Base-by-base conservation (phyloP, 2,797 vertebrate species). In the Atherinosoma microstoma region DNA sequence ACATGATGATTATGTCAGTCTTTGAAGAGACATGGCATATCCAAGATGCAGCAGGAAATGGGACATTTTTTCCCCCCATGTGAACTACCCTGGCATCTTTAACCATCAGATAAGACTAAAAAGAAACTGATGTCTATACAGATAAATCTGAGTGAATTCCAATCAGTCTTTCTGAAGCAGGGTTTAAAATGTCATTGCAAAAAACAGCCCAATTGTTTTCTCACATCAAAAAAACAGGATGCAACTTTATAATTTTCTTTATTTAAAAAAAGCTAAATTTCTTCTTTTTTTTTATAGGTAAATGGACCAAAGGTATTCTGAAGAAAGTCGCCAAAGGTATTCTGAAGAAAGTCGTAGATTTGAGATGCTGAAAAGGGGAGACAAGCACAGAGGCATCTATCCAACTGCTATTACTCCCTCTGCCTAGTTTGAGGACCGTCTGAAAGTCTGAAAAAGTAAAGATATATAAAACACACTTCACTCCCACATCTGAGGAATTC, bases 401-500 rank as follows among this genome's bases (percentile, higher is more conserved):
- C 67, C 71, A 84, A 84, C 83, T 77, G 40, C 84, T 83, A 76
- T 66, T 65, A 64, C 59, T 34, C 38, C 66, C 61, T 75, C 73
- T 57, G 57, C 74, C 76, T 40, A 29, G 40, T 29, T 42, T 67
- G 76, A 82, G 47, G 69, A 72, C 70, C 51, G 57, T 78, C 72
- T 84, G 45, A 84, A 67, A 84, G 73, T 76, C 45, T 22, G 54
- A 75, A 75, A 49, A 68, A 66, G 5, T 8, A 67, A 77, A 29
- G 13, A 51, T 7, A 24, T 22, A 51, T 51, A 74, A 57, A 42
- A 69, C 75, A 40, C 36, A 64, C 34, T 70, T 49, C 73, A 88
- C 80, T 90, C 83, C 85, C 82, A 78, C 74, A 68, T 69, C 73
- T 69, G 71, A 92, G 83, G 89, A 93, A 90, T 91, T 91, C 73